Conservation (phyloP, 1,140 invertebrate species). For the Drosophila sechellia region DNA sequence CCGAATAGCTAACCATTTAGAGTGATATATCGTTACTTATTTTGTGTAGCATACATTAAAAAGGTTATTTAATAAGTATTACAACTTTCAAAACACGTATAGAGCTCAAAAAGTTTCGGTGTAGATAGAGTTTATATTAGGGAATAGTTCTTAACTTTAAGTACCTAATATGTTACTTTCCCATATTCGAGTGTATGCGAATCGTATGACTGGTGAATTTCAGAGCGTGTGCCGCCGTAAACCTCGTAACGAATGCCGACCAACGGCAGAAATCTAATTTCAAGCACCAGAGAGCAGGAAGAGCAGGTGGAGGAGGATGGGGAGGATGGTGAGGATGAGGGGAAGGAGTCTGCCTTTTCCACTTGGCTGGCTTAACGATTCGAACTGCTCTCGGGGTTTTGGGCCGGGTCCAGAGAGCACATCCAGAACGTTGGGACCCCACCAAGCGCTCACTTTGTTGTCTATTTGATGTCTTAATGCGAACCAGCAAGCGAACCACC, state of each 20-base stretch:
- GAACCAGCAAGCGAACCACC: constrained; percentile 16
- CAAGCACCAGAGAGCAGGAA: constrained; percentile 48
- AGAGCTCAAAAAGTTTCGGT: too few relatives aligned
- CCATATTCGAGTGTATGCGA: constrained; percentile 5
- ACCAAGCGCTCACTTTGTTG: constrained; percentile 22
- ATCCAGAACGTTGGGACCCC: background rate
- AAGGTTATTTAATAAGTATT: too few relatives aligned
- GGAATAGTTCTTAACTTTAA: too few relatives aligned
- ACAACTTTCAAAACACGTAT: too few relatives aligned
- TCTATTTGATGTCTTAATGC: constrained; percentile 54
- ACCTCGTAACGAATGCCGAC: constrained; percentile 50
- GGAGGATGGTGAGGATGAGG: constrained; percentile 20
- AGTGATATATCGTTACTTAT: background rate
- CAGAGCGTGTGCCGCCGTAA: constrained; percentile 32
- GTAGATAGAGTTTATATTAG: too few relatives aligned
- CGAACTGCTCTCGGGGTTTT: constrained; percentile 39
- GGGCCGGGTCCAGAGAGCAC: constrained; percentile 8
- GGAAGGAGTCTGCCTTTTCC: constrained; percentile 37
- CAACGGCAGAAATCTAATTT: constrained; percentile 51
- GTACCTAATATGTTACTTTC: background rate
- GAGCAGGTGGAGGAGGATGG: constrained; percentile 20
- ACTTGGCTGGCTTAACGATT: constrained; percentile 50
- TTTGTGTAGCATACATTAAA: too few relatives aligned
- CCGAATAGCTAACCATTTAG: too few relatives aligned
- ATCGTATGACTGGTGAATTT: background rate